These are phyloP conservation scores for Hymenopus coronatus DNA, from an alignment of 2,888 invertebrate species.

Conservation along the genomic window DNA sequence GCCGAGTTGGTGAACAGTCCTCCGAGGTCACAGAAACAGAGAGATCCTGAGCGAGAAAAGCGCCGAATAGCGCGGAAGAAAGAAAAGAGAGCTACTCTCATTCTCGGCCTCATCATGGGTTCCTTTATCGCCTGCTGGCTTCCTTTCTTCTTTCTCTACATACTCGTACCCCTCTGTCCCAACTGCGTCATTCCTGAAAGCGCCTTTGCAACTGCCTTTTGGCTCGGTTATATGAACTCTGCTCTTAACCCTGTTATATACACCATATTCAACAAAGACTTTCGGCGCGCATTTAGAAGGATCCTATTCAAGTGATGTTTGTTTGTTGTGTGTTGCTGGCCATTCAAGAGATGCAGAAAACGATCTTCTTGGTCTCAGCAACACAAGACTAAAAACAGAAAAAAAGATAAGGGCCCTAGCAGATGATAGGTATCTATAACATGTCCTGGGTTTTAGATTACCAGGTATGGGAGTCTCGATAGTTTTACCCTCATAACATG, in stretches of 20 bases:
- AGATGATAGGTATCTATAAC: conserved; percentile 1
- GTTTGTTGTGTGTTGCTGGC: conserved; percentile 77
- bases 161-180: conserved; percentile 77
- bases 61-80: conserved; percentile 89
- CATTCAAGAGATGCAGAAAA: conserved; percentile 12
- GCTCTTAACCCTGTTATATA: conserved; percentile 94
- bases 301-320: conserved; percentile 95
- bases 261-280: conserved; percentile 97
- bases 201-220: conserved; percentile 90
- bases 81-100: conserved; percentile 94
- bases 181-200: conserved; percentile 73
- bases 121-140: conserved; percentile 98
- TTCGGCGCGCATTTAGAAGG: conserved; percentile 89
- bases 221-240: conserved; percentile 97
- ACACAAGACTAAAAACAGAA: conserved; percentile 11
- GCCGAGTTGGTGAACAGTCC: conserved; percentile 35
- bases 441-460: not conserved
- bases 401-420: not conserved
- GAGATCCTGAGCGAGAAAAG: conserved; percentile 92
- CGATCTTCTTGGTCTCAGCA: not conserved
- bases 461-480: not conserved
- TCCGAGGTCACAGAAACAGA: conserved; percentile 71
- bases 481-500: not conserved
- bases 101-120: conserved; percentile 96
- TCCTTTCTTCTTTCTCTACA: conserved; percentile 95